These are phyloP conservation scores for Sylvia atricapilla DNA, from an alignment of 2,113 vertebrate genomes.

Conservation along the genomic window DNA sequence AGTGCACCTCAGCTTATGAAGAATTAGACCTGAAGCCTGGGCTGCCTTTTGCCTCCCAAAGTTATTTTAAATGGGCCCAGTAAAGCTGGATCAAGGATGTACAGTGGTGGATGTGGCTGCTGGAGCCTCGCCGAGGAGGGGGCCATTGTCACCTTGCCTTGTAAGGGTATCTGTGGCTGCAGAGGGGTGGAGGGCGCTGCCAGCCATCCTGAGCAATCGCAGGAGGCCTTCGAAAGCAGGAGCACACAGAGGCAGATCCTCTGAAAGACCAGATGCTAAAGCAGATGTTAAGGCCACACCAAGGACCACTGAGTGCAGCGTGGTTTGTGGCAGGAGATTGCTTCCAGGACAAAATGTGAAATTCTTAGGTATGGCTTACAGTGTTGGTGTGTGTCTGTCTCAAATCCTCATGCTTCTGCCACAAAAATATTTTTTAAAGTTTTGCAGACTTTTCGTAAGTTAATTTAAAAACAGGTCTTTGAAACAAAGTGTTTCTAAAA, in stretches of 20 bases:
- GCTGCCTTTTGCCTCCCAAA: not conserved
- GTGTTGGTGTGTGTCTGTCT: not conserved
- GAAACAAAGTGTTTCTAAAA: not conserved
- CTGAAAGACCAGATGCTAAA: not conserved
- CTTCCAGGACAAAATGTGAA: not conserved
- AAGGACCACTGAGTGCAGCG: accelerated
- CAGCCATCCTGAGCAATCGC: not conserved
- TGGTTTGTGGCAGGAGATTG: not conserved
- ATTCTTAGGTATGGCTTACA: not conserved
- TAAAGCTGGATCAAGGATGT: not conserved
- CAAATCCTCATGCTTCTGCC: not conserved
- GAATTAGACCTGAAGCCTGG: not conserved
- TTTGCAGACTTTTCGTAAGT: not conserved
- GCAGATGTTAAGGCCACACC: not conserved
- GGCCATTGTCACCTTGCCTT: accelerated
- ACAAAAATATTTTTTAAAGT: not conserved
- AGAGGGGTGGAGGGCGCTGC: not conserved
- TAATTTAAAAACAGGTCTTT: not conserved
- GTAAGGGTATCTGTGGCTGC: not conserved
- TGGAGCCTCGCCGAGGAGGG: accelerated
- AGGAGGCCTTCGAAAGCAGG: not conserved
- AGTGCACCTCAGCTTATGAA: not conserved
- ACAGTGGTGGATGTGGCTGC: not conserved
- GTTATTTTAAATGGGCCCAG: not conserved
- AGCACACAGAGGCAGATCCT: not conserved